Percentiles rank a stretch among this genome's conserved stretches.
Conservation (phyloP, 2,797 vertebrate genomes). For the Iguana delicatissima region DNA sequence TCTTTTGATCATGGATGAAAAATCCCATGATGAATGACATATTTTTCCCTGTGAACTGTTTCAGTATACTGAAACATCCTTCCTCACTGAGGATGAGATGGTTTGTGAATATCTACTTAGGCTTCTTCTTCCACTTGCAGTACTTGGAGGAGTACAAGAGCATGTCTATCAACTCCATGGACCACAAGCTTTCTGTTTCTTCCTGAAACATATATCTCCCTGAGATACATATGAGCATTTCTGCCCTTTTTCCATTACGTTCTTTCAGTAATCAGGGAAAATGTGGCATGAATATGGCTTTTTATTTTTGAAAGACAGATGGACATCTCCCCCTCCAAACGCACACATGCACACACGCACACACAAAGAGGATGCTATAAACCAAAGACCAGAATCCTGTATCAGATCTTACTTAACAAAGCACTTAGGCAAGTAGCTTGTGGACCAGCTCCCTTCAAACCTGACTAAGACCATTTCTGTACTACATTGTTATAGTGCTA, state of each 20-base stretch:
- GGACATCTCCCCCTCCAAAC: no score
- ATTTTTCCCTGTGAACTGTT: no score
- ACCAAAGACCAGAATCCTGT: not conserved
- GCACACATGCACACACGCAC: not conserved
- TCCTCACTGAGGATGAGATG: no score
- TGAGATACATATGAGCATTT: not conserved
- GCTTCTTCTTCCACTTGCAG: not conserved
- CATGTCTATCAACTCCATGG: not conserved
- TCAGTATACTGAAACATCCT: no score
- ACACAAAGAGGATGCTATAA: not conserved
- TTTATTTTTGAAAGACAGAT: not conserved
- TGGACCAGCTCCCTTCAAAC: no score
- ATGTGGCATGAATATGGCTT: not conserved
- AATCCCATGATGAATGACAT: no score
- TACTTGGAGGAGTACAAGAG: not conserved
- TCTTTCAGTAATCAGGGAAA: not conserved
- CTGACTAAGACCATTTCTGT: no score
- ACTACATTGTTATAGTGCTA: no score
- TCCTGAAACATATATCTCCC: not conserved
- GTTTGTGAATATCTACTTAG: not conserved
- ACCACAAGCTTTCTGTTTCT: not conserved
- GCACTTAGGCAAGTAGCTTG: no score
- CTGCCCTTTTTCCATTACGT: not conserved
- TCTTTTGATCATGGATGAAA: no score
- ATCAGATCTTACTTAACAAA: no score